Conservation (phyloP, 2,797 vertebrate genomes). For the Phrynocephalus vlangalii region DNA sequence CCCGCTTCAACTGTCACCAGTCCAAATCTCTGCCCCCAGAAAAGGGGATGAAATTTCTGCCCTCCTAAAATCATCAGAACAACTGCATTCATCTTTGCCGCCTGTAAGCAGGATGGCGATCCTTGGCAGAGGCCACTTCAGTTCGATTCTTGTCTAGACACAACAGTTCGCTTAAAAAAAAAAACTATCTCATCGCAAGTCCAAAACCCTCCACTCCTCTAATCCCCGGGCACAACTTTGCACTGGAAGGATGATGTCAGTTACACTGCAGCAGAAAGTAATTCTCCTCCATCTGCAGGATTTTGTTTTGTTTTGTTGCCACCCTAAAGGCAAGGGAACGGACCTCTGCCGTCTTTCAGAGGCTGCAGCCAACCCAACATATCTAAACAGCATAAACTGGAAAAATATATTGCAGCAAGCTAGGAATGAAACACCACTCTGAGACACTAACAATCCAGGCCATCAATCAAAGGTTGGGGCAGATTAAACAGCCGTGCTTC, state of each 20-base stretch:
- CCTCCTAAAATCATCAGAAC: too few relatives aligned
- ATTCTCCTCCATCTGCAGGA: constrained; percentile 44
- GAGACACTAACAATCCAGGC: neutral
- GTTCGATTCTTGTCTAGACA: too few relatives aligned
- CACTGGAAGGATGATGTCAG: neutral
- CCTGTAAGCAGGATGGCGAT: too few relatives aligned
- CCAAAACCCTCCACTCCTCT: too few relatives aligned
- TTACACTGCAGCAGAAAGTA: neutral
- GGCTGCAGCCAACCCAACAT: constrained; percentile 45
- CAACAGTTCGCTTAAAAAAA: neutral
- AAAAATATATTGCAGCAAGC: constrained; percentile 17
- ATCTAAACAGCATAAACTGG: constrained; percentile 31
- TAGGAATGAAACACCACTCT: neutral
- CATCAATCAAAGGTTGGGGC: neutral
- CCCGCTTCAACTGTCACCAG: too few relatives aligned
- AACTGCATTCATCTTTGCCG: too few relatives aligned
- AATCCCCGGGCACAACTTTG: neutral
- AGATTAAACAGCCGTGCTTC: neutral
- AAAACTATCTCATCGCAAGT: too few relatives aligned
- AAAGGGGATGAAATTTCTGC: too few relatives aligned
- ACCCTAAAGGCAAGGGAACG: constrained; percentile 37
- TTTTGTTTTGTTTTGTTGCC: neutral
- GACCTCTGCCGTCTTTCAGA: constrained; percentile 53
- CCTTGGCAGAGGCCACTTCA: too few relatives aligned
- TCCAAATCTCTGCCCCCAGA: too few relatives aligned